Base-by-base conservation (phyloP, 2,113 vertebrate genomes). In the Rallus limicola region DNA sequence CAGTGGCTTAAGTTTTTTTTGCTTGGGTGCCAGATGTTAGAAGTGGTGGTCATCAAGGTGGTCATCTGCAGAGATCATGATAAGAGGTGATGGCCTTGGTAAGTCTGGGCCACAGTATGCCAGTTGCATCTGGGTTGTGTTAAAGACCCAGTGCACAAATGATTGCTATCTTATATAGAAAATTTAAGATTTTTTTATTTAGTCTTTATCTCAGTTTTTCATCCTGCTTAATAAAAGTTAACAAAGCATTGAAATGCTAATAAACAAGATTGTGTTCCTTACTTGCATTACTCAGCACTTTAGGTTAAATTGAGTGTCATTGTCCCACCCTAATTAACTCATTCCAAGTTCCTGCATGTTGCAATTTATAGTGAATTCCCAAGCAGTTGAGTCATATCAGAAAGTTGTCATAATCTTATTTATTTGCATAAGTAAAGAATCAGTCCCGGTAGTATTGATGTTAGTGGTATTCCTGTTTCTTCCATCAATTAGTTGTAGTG, bases 61-160 rank as follows among this genome's bases (percentile, higher is more conserved):
- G n/a, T n/a, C n/a, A n/a, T 91, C 36, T 83, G 15, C 25, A 46
- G 70, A 38, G 62, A 38, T 20, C 33, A 7, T 0, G 5, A 0
- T 12, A 34, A 36, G 50, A 76, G 34, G 11, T 53, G 34, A 6
- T 87, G 70, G 17, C 19, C 48, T 67, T 19, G 16, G 2, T 56
- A 9, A 33, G 25, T 67, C 25, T n/a, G 13, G 52, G 38, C 42
- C 5, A 7, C 5, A 3, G 18, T 24, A 9, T 65, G 23, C 11
- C 36, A 31, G 15, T 33, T 78, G 36, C 4, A 44, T 38, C 53
- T 82, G 19, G 67, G 48, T 38, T 56, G 2, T 38, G 15, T 79
- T 91, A 60, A 46, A 80, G 83, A 26, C 2, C 5, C 53, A 38
- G 10, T 25, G 16, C 25, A 20, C 40, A 52, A 29, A 29, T 78